Base-by-base conservation (phyloP, 2,113 vertebrate species). In the Thymallus thymallus region DNA sequence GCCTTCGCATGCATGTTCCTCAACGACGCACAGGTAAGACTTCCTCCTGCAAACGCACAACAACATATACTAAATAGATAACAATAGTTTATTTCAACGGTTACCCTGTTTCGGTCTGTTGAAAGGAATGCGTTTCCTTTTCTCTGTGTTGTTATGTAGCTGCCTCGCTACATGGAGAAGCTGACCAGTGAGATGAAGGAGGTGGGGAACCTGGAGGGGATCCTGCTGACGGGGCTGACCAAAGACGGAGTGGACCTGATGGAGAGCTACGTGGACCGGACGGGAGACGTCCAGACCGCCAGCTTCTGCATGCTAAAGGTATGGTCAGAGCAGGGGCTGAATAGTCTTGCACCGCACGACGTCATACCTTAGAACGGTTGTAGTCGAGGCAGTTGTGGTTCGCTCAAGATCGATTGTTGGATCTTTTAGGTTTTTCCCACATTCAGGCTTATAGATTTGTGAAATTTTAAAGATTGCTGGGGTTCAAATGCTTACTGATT, bases 251-350 rank as follows among this genome's bases (percentile, higher is more conserved):
- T 99, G n/a, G 98, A 99, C 77, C 91, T 99, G 51, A 98, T 99
- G 94, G 97, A 98, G 91, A 98, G 96, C 84, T 98, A 97, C 0
- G 97, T 99, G 67, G 98, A 98, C 75, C 93, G 93, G 78, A 99
- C 97, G 0, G 96, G 96, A 74, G 98, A 99, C 29, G 96, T 99
- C 14, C 97, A 99, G 90, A 99, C 97, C 1, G 98, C 98, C 63
- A 98, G 98, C 75, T 99, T 99, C 86, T 99, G 96, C 86, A 97
- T 98, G 97, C 85, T 99, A 22, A 97, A 97, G 96, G 98, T 98
- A 77, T 0, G 35, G 20, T 60, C 62, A 24, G 10, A 58, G 48
- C 20, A 60, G 16, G 58, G 51, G 23, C 45, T 41, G 35, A 41
- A 41, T 41, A 41, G 35, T 41, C 35, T 41, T 41, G 9, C 35